These are phyloP conservation scores for Pteromalus puparum DNA, from an alignment of 1,140 invertebrate species.

Conservation along the genomic window DNA sequence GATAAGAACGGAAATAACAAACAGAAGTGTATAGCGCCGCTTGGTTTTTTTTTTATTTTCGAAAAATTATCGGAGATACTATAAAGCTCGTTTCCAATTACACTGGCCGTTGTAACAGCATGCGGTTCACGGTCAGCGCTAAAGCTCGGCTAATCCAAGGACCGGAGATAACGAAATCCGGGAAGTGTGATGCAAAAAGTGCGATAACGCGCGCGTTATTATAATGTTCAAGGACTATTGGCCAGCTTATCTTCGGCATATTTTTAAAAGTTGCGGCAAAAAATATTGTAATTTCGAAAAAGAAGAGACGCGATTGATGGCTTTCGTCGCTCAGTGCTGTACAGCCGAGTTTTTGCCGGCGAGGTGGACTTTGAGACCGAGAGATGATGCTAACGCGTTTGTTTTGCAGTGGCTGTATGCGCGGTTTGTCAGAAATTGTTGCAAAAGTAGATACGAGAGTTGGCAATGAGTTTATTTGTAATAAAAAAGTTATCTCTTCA, in stretches of 20 bases:
- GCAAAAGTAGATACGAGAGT: no score
- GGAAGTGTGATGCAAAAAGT: constrained; percentile 44
- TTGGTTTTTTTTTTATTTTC: neutral
- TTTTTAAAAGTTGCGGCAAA: neutral
- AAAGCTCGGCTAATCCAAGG: constrained; percentile 49
- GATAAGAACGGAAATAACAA: neutral
- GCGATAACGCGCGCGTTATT: constrained; percentile 42
- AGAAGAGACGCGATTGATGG: neutral
- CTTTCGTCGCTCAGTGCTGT: no score
- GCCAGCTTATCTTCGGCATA: neutral
- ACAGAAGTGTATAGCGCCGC: neutral
- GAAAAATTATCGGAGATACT: neutral
- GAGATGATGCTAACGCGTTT: no score
- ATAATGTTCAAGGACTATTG: constrained; percentile 42
- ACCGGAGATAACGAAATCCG: constrained; percentile 50
- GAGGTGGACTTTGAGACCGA: no score
- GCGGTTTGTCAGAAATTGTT: no score
- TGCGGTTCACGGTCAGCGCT: neutral
- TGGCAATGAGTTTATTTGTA: no score
- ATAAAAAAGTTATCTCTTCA: no score
- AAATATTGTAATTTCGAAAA: neutral
- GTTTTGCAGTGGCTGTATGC: no score
- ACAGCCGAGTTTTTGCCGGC: no score
- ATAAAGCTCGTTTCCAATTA: neutral
- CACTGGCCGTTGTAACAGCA: neutral